Percentiles rank a stretch among this genome's conserved stretches.
phyloP scores from a whole-genome alignment of 2,797 vertebrate species.

The Ictinia mississippiensis region DNA sequence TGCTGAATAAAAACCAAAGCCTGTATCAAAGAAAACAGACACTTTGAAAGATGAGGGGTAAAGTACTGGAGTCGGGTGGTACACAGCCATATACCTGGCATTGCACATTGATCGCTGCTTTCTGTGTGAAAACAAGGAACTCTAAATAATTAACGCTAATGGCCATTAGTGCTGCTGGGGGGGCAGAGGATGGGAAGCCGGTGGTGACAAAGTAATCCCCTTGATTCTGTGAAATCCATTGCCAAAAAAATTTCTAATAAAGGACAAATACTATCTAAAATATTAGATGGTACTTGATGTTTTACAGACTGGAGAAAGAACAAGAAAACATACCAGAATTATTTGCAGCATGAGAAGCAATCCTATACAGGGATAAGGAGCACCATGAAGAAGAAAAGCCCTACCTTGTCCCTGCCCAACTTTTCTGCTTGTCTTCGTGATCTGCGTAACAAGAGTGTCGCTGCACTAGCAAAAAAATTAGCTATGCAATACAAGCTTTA shows the following conservation, averaged over 20 bases:
- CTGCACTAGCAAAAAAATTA: constrained; percentile 5
- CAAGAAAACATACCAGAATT: background rate
- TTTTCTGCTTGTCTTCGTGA: background rate
- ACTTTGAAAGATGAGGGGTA: background rate
- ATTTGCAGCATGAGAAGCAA: background rate
- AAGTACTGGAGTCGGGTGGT: background rate
- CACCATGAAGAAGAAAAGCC: background rate
- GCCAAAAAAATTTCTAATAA: background rate
- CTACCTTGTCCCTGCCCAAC: background rate
- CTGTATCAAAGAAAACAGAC: background rate
- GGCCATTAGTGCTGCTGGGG: background rate
- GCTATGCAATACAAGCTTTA: constrained; percentile 19
- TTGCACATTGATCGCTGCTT: background rate
- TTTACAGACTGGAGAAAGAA: background rate
- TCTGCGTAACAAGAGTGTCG: background rate
- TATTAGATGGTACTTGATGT: background rate
- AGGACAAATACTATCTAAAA: background rate
- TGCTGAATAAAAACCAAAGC: background rate
- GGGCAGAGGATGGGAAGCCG: background rate
- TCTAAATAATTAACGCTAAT: constrained; percentile 55
- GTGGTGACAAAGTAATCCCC: constrained; percentile 6
- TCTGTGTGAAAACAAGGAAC: constrained; percentile 7
- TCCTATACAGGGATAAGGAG: background rate
- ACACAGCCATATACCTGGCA: background rate
- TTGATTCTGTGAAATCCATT: background rate